Evolutionary conservation across 2,113 vertebrate species (phyloP), one percentile per base, ranked within the genome.

Genomic region (Dicentrarchus labrax): DNA sequence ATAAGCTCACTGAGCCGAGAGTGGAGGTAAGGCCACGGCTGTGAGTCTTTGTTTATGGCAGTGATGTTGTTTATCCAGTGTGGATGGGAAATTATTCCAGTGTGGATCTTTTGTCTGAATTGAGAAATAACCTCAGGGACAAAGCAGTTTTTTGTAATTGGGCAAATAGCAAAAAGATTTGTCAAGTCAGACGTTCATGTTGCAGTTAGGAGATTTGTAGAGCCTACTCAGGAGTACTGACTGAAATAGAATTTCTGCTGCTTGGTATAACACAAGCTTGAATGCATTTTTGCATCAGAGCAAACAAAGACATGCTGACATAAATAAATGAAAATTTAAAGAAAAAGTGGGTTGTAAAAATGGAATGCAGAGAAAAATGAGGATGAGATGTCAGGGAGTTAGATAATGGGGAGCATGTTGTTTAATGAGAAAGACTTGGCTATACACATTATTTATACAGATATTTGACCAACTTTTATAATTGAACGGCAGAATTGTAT

Each of bases 1-100:
- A 99, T 99, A 94, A 99, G 97, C 92, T 97, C 96, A 0, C 96
- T 99, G 72, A 99, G 98, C 94, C 90, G 95, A 53, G 98, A 99
- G 91, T 99, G 98, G 98, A 97, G 98, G 98, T 99, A 72, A 91
- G 95, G 21, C 67, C 70, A 3, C 6, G 43, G 0, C 10, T 51
- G 57, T 54, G 17, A 13, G 36, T 50, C 10, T 54, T 64, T 76
- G 69, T 47, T 56, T 45, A 51, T 50, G 50, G 3, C 50, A 22
- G 0, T 51, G 22, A 72, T 72, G 56, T 9, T 1, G 6, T 67
- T 51, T 47, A 65, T 76, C 11, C 30, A 8, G 9, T 77, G 36
- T 61, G 47, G 51, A 45, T 41, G 8, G 65, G 48, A 60, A 16
- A 51, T 56, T 1, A 50, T 57, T 72, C 24, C 39, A 65, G 5